Conservation (phyloP, 2,888 invertebrate species). For the Dione juno region DNA sequence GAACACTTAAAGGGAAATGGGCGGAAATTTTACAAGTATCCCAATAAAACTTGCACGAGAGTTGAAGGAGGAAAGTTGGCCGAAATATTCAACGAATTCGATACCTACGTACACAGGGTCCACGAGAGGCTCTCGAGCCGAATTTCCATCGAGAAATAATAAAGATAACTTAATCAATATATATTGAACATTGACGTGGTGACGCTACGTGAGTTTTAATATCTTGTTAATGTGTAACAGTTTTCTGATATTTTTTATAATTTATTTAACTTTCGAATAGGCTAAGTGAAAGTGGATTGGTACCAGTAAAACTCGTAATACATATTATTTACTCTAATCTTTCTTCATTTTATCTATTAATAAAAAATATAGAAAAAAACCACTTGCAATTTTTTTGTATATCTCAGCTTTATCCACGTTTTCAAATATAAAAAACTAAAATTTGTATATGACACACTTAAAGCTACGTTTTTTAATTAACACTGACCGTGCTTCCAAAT, state of each 20-base stretch:
- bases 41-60: slow-evolving; percentile 78
- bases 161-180: slow-evolving; percentile 36
- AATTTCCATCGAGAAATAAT: slow-evolving; percentile 37
- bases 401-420: no score
- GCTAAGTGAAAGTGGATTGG: no score
- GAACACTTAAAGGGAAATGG: slow-evolving; percentile 74
- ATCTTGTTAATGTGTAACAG: not conserved
- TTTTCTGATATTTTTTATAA: not conserved
- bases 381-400: no score
- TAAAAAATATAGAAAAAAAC: no score
- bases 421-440: no score
- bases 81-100: slow-evolving; percentile 74
- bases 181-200: not conserved
- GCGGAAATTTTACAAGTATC: slow-evolving; percentile 82
- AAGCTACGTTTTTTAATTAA: no score
- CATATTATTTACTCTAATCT: no score
- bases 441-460: no score
- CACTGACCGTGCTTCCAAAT: no score
- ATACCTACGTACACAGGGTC: slow-evolving; percentile 56
- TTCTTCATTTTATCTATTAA: no score
- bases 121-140: slow-evolving; percentile 39
- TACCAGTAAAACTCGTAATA: no score
- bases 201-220: slow-evolving; percentile 1
- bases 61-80: slow-evolving; percentile 68
- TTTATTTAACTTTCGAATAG: no score